Base-by-base conservation (phyloP, 2,797 vertebrate species). In the Myotis daubentonii region DNA sequence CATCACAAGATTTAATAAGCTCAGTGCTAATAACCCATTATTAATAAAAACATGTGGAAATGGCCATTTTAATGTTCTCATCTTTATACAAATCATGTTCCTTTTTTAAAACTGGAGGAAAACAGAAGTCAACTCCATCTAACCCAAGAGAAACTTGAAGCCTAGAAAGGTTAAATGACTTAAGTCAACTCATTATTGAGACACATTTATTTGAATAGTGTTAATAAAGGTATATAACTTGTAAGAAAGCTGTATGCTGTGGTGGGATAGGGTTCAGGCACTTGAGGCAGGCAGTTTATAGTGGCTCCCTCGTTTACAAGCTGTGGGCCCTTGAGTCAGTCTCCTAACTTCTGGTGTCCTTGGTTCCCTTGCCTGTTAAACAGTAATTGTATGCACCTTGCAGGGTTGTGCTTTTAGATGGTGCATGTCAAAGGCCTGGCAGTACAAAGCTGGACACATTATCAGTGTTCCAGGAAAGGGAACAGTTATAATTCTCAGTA, bases 31-130 rank as follows among this genome's bases (percentile, higher is more conserved):
- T 78, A 41, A 71, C 25, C 28, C 33, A 20, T 20, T 93, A 82
- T 76, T 93, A 88, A 92, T 5, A 87, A 93, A 89, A 93, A 25
- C 25, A 71, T 66, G 19, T 66, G 28, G 93, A 93, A 62, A 60
- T 83, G 22, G 6, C 17, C 41, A 20, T 92, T 89, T 84, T 90
- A 23, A 60, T 75, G 28, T 89, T 71, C 30, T 65, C 71, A 78
- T 65, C 30, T 78, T 2, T 86, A 22, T 81, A 16, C 70, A 55
- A 93, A 65, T 84, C 38, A 62, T 20, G 17, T 55, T 86, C 76
- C 17, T 89, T 81, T 88, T 89, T 94, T 87, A 94, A 84, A 94
- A 70, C 53, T 74, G 53, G 84, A 81, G 85, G 55, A 82, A 74
- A 88, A 84, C 33, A 71, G 78, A 89, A 87, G 87, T 94, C 79